Evolutionary conservation across 2,888 invertebrate genomes (phyloP).

Genomic region (Drosophila diplacantha): DNA sequence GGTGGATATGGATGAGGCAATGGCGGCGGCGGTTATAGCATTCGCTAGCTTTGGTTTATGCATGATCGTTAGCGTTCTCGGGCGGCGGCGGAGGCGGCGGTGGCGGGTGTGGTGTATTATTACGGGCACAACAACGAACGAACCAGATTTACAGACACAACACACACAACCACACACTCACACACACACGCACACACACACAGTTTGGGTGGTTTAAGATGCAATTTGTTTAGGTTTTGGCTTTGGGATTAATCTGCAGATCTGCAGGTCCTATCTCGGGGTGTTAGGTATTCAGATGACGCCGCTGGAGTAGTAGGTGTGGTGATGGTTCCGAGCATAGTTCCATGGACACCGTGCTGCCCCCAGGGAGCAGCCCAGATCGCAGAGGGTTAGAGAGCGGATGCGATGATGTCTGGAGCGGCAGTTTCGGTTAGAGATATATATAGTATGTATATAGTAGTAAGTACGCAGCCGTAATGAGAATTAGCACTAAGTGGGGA

Average conservation of each 20-base stretch:
- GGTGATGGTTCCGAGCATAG: slow-evolving; percentile 46
- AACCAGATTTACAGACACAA: slow-evolving; percentile 47
- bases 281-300: slow-evolving; percentile 58
- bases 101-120: slow-evolving; percentile 38
- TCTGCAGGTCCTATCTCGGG: slow-evolving; percentile 34
- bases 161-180: slow-evolving; percentile 32
- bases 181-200: slow-evolving; percentile 14
- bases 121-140: slow-evolving; percentile 35
- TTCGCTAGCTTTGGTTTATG: slow-evolving; percentile 69
- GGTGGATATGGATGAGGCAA: slow-evolving; percentile 70
- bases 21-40: slow-evolving; percentile 69
- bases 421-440: slow-evolving; percentile 35
- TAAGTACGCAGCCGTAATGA: slow-evolving; percentile 43
- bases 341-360: slow-evolving; percentile 50
- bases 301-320: slow-evolving; percentile 33
- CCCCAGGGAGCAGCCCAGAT: slow-evolving; percentile 26
- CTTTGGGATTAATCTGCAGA: slow-evolving; percentile 21
- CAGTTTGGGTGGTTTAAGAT: slow-evolving; percentile 29
- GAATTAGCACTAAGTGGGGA: slow-evolving; percentile 45
- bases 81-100: slow-evolving; percentile 26
- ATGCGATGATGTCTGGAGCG: slow-evolving; percentile 25
- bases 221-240: slow-evolving; percentile 30
- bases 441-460: not conserved
- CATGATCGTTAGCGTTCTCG: slow-evolving; percentile 62
- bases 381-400: slow-evolving; percentile 21